Evolutionary conservation across 2,888 invertebrate species (phyloP), one percentile per base, ranked within the genome.

Genomic region (Drosophila koepferae): DNA sequence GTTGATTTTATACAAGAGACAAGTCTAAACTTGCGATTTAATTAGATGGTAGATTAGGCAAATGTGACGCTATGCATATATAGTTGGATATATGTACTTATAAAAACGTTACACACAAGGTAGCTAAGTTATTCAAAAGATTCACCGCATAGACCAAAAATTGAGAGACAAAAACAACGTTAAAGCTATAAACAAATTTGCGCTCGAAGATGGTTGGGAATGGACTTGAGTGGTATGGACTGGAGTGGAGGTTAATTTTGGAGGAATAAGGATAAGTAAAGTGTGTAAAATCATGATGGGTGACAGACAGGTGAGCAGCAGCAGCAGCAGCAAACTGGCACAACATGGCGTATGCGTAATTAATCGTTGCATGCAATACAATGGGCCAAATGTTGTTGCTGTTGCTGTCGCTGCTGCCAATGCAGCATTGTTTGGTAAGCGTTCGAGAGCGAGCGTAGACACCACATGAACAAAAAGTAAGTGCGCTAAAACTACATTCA

Each of bases 401-500:
- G 51, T 12, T 18, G 23, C 18, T 66, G 44, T 20, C 48, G 48
- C 23, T 66, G 61, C 56, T 64, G 55, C 12, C 51, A 18, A 16
- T 63, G 63, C n/a, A 20, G 36, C 53, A 0, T 16, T 23, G 40
- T 34, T 38, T 58, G 69, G 58, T 66, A 81, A 81, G 79, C 68
- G 66, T 46, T 63, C 69, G 59, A 69, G 82, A 80, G 66, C 74
- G 82, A 82, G 82, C 77, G 66, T 74, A 80, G 72, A 80, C 80
- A 80, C 80, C 80, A 82, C 80, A 82, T 68, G 51, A 77, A 74
- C 74, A 89, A 77, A 80, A 76, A 81, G 55, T 73, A 85, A 83
- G 88, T 86, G 88, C 86, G 77, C 80, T 85, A 80, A 67, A 77
- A 88, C 79, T 91, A 89, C 89, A 90, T 81, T 78, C 79, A 90